A percentile compares a stretch with the other conserved stretches of the same genome.
phyloP scores from a whole-genome alignment of 2,113 vertebrate genomes.

The Anseranas semipalmata region DNA sequence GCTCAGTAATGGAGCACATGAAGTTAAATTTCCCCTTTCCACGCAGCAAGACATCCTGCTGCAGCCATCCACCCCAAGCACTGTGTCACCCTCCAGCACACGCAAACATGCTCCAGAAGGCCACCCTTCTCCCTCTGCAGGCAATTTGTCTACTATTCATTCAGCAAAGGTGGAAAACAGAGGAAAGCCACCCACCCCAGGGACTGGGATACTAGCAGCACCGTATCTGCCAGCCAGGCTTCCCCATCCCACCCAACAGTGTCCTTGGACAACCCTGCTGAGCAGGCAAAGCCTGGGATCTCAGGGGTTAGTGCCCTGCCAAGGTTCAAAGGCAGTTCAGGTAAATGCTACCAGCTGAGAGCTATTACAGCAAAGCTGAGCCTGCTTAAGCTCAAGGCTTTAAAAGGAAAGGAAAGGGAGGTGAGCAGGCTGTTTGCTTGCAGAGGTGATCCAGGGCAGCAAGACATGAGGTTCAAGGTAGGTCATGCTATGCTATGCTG shows the following conservation, averaged over 20 bases:
- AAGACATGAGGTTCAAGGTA: neutral
- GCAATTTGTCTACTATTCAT: neutral
- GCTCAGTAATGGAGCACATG: fast-evolving
- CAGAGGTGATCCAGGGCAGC: neutral
- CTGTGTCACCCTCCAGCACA: neutral
- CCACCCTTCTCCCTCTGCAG: neutral
- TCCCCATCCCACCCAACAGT: fast-evolving
- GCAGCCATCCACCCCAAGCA: neutral
- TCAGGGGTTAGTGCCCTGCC: neutral
- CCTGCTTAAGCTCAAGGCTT: neutral
- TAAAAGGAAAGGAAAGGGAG: neutral
- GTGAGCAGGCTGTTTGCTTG: neutral
- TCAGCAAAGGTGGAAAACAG: neutral
- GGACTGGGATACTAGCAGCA: neutral
- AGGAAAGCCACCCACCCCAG: neutral
- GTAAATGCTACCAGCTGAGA: neutral
- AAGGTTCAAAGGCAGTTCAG: constrained; percentile 32
- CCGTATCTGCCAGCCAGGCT: neutral
- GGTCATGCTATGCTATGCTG: fast-evolving
- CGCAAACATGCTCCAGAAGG: fast-evolving
- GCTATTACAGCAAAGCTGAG: neutral
- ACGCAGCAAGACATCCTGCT: fast-evolving
- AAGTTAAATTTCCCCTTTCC: neutral
- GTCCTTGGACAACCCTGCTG: neutral
- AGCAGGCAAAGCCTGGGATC: neutral